Evolutionary conservation across 2,888 invertebrate species (phyloP).

Genomic region (Tanypteryx hageni): DNA sequence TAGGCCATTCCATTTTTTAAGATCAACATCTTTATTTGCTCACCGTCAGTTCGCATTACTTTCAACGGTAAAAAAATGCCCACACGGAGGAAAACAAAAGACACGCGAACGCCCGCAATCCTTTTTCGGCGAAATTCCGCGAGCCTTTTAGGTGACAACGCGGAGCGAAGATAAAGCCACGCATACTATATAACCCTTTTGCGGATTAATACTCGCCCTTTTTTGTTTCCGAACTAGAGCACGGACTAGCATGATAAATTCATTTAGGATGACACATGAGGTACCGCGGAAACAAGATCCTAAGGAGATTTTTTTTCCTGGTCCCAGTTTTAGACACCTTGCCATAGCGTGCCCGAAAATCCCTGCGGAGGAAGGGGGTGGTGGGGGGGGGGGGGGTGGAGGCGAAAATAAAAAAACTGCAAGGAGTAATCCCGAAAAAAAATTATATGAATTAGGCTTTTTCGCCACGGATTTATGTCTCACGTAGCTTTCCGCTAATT

Average conservation of each 20-base stretch:
- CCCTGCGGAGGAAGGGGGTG: neutral
- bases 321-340: slow-evolving; percentile 20
- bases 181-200: slow-evolving; percentile 30
- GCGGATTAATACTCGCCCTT: slow-evolving; percentile 34
- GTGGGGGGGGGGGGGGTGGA: neutral
- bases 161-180: slow-evolving; percentile 31
- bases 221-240: slow-evolving; percentile 35
- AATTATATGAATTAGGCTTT: neutral
- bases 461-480: slow-evolving; percentile 1
- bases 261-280: slow-evolving; percentile 42
- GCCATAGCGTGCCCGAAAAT: neutral
- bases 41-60: slow-evolving; percentile 3
- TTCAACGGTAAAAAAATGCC: neutral
- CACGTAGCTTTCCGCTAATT: neutral
- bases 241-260: slow-evolving; percentile 33
- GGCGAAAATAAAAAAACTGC: neutral
- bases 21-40: slow-evolving; percentile 23
- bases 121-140: slow-evolving; percentile 4
- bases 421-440: neutral
- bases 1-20: neutral
- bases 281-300: slow-evolving; percentile 45
- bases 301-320: slow-evolving; percentile 9
- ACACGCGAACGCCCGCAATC: neutral
- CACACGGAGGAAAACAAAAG: neutral
- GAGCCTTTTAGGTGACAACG: neutral